phyloP scores from a whole-genome alignment of 2,113 vertebrate species.

The Pitta sordida region DNA sequence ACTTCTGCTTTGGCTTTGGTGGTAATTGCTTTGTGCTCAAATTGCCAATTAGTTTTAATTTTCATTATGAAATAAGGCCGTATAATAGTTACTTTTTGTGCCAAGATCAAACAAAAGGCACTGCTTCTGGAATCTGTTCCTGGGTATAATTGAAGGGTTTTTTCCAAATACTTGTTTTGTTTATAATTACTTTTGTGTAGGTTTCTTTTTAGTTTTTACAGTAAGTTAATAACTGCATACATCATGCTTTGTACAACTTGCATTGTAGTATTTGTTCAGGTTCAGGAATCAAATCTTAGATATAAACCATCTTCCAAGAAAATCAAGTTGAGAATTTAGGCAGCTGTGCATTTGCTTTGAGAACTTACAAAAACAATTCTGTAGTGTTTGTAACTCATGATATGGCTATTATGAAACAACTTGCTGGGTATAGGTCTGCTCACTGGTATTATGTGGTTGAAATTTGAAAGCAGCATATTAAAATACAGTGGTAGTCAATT shows the following conservation, averaged over 20 bases:
- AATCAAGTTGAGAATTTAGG: neutral
- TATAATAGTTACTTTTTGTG: constrained; percentile 1
- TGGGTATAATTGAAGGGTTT: neutral
- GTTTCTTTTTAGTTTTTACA: neutral
- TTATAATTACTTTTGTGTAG: neutral
- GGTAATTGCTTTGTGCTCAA: neutral
- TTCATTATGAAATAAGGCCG: neutral
- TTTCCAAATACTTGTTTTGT: neutral
- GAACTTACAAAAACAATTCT: neutral
- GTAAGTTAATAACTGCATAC: neutral
- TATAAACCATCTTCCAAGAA: neutral
- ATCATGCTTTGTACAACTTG: neutral
- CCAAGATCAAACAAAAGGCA: constrained; percentile 27
- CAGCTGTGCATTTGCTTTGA: neutral
- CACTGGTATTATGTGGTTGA: neutral
- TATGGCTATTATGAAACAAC: neutral
- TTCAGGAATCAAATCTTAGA: neutral
- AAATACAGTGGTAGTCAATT: neutral
- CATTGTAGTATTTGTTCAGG: neutral
- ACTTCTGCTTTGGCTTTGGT: neutral
- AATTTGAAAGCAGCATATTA: neutral
- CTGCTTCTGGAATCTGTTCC: neutral
- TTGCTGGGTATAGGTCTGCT: neutral
- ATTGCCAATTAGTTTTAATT: neutral
- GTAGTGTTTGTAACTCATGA: neutral